These are phyloP conservation scores for Heliconius sara DNA, from an alignment of 2,888 invertebrate genomes.

Conservation along the genomic window DNA sequence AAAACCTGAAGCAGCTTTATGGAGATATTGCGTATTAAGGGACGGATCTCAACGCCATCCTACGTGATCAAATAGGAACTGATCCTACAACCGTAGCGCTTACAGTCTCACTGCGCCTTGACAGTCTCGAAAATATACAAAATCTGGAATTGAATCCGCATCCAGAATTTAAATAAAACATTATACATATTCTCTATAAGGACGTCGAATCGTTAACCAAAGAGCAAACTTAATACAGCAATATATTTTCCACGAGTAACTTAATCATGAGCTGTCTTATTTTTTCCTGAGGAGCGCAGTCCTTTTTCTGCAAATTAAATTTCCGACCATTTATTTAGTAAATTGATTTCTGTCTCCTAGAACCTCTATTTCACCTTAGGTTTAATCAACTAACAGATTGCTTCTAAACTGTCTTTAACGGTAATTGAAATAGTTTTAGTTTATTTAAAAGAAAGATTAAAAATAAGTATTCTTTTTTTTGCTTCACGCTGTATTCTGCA, in stretches of 20 bases:
- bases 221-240: constrained; percentile 23
- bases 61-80: no score
- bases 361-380: constrained; percentile 29
- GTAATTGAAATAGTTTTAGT: constrained; percentile 3
- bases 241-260: constrained; percentile 24
- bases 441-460: no score
- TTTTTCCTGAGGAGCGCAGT: constrained; percentile 34
- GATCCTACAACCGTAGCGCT: no score
- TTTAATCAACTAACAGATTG: constrained; percentile 40
- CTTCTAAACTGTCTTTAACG: constrained; percentile 10
- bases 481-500: no score
- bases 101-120: no score
- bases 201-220: constrained; percentile 10
- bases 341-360: constrained; percentile 35
- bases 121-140: no score
- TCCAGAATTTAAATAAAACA: not conserved
- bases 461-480: no score
- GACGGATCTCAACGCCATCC: no score
- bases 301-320: constrained; percentile 42
- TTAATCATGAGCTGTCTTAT: constrained; percentile 38
- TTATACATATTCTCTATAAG: not conserved
- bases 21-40: no score
- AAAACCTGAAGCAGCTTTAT: no score
- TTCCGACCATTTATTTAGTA: constrained; percentile 38
- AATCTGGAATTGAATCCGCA: not conserved